Conservation (phyloP, 2,113 vertebrate genomes). For the Prietella phreatophila region DNA sequence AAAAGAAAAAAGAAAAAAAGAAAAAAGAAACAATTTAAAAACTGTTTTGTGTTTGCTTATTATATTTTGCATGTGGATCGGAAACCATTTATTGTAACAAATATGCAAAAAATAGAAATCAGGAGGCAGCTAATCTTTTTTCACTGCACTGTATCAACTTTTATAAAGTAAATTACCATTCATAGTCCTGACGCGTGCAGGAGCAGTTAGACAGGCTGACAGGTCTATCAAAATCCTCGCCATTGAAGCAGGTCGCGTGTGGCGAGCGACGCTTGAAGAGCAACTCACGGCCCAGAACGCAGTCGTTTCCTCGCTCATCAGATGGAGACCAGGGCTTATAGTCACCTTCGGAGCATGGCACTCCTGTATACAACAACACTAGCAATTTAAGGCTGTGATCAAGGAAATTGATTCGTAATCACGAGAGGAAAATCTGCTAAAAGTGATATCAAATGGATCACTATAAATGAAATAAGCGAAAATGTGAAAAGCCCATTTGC, state of each 20-base stretch:
- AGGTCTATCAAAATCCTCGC: conserved; percentile 93
- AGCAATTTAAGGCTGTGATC: neutral
- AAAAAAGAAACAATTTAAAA: neutral
- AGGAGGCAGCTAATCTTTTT: neutral
- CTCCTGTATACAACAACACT: conserved; percentile 70
- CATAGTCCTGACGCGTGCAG: conserved; percentile 92
- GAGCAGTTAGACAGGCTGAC: conserved; percentile 92
- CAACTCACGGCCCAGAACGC: conserved; percentile 87
- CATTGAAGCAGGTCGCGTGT: conserved; percentile 93
- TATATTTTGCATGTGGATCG: neutral
- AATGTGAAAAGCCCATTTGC: neutral
- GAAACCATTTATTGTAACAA: neutral
- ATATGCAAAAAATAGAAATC: neutral
- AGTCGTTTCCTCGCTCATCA: conserved; percentile 90
- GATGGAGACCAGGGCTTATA: conserved; percentile 97
- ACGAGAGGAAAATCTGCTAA: neutral
- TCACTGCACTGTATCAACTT: neutral
- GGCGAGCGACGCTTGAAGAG: conserved; percentile 91
- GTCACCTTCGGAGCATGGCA: conserved; percentile 90
- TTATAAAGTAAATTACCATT: conserved; percentile 76
- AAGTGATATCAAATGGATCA: neutral
- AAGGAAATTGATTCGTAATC: neutral
- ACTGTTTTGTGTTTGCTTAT: neutral
- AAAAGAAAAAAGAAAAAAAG: too few species aligned
- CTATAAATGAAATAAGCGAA: neutral